Evolutionary conservation across 2,888 invertebrate species (phyloP), one percentile per base, ranked within the genome.

Genomic region (Spicauda simplicius): DNA sequence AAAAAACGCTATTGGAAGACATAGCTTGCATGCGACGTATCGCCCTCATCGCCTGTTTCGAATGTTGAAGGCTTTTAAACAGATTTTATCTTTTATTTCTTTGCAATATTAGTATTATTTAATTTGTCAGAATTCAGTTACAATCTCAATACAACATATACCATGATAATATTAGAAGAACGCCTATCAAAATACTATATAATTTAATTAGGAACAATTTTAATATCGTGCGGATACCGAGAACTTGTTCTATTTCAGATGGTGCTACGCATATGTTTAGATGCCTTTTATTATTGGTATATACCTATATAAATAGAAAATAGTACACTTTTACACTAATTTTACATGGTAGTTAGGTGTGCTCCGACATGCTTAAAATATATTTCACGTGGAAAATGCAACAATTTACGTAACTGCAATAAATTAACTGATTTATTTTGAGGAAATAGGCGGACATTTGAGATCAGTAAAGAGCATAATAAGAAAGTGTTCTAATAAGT

Each of bases 361-460:
- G 16, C 45, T 16, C 8, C 48, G n/a, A 14, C 16, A 41, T 14
- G 41, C 41, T 57, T 37, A 14, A 19, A 25, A 25, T 19, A 57
- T 19, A 41, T 57, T 57, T 41, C 57, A 57, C 57, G 41, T 57
- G 37, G 0, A 41, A 7, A 41, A 57, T 19, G 30, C n/a, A 14
- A 55, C 30, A 30, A 55, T 55, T 55, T 33, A 30, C 14, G 16
- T 30, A 16, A 0, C 10, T 30, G 55, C 25, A 55, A 14, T 33
- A 55, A 55, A 33, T 30, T 55, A 16, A 53, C 20, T 33, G 16
- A 30, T 55, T 30, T 55, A 55, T 55, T 55, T 55, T 30, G n/a
- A 30, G n/a, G 11, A 16, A n/a, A 55, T 6, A 48, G n/a, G 16
- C 25, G 30, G 55, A 16, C 55, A n/a, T 55, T n/a, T 55, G 55